These are phyloP conservation scores for Drosophila diplacantha DNA, from an alignment of 2,888 invertebrate genomes.

Conservation along the genomic window DNA sequence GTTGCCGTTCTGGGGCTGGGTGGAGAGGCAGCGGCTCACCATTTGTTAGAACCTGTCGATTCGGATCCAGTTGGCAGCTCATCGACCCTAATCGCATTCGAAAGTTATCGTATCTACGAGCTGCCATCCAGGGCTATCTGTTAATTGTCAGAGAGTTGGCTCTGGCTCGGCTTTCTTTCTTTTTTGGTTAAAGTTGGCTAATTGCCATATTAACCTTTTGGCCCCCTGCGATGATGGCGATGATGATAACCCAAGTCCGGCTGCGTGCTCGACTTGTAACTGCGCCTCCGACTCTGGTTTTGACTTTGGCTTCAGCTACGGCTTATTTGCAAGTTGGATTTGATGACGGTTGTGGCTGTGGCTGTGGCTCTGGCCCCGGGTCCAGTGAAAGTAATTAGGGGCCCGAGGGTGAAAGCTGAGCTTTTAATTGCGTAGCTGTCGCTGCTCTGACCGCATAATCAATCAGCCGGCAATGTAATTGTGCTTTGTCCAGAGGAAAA, in stretches of 20 bases:
- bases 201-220: conserved; percentile 68
- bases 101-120: conserved; percentile 56
- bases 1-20: conserved; percentile 33
- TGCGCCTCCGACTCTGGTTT: conserved; percentile 22
- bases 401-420: conserved; percentile 67
- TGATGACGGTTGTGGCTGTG: conserved; percentile 26
- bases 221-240: conserved; percentile 45
- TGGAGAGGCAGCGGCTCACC: conserved; percentile 34
- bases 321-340: conserved; percentile 47
- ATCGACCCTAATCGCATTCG: conserved; percentile 68
- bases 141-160: conserved; percentile 12
- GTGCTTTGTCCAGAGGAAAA: conserved; percentile 9
- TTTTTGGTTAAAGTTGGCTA: conserved; percentile 51
- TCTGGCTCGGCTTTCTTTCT: conserved; percentile 22
- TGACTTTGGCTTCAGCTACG: conserved; percentile 9
- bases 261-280: conserved; percentile 56
- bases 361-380: conserved; percentile 1
- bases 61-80: conserved; percentile 38
- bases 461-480: conserved; percentile 48
- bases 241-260: conserved; percentile 37
- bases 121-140: conserved; percentile 9
- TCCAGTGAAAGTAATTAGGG: conserved; percentile 67
- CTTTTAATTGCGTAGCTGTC: conserved; percentile 59
- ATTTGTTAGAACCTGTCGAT: conserved; percentile 60
- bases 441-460: conserved; percentile 49